phyloP scores from a whole-genome alignment of 2,888 invertebrate genomes.

The Agrochola lychnidis region DNA sequence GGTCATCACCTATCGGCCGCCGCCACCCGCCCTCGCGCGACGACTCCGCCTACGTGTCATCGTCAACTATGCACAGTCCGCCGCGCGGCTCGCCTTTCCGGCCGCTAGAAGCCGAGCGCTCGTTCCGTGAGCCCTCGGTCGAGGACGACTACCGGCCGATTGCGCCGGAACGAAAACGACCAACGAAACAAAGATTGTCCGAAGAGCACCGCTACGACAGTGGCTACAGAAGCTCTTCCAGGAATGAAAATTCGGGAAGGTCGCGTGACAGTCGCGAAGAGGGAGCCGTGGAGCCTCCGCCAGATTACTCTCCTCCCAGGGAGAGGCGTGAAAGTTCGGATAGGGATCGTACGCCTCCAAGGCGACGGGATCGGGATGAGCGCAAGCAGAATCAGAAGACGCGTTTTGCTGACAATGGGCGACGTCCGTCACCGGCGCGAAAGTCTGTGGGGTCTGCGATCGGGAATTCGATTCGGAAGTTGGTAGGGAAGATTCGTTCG shows the following conservation, averaged over 20 bases:
- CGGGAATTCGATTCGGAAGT: conserved; percentile 95
- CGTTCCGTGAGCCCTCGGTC: conserved; percentile 88
- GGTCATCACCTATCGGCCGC: conserved; percentile 84
- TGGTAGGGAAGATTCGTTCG: conserved; percentile 95
- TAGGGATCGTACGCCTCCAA: conserved; percentile 85
- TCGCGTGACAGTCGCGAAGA: conserved; percentile 87
- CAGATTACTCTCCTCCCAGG: conserved; percentile 93
- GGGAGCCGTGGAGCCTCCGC: conserved; percentile 92
- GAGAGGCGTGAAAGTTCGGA: conserved; percentile 86
- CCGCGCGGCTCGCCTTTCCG: conserved; percentile 89
- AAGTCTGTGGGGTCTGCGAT: conserved; percentile 92
- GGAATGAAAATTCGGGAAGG: conserved; percentile 89
- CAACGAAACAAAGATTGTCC: conserved; percentile 89
- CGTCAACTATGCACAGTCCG: conserved; percentile 90
- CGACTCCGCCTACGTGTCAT: conserved; percentile 90
- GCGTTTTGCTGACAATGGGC: conserved; percentile 90
- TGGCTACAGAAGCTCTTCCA: conserved; percentile 90
- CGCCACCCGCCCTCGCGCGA: conserved; percentile 89
- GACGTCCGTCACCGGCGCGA: conserved; percentile 84
- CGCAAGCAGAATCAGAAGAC: conserved; percentile 93
- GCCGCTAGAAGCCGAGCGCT: conserved; percentile 85
- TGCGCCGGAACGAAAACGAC: conserved; percentile 92
- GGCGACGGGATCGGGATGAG: conserved; percentile 87
- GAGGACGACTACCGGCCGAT: conserved; percentile 90
- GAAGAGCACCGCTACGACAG: conserved; percentile 90